phyloP scores from a whole-genome alignment of 2,888 invertebrate species.

The Drosophila kanekoi region DNA sequence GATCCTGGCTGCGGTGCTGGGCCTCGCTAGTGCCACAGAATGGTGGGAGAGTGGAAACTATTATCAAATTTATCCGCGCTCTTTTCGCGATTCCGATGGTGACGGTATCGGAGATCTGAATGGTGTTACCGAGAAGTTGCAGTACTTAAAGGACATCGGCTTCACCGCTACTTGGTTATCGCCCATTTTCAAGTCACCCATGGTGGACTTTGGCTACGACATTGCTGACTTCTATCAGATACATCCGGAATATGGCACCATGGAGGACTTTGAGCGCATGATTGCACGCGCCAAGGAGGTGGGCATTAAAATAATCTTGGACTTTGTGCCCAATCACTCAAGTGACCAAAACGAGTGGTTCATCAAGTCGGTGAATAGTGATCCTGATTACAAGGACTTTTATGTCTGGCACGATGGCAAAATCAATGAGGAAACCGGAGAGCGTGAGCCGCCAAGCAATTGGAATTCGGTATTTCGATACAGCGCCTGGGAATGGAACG shows the following conservation, averaged over 20 bases:
- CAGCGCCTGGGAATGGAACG: conserved; percentile 88
- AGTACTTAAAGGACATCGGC: conserved; percentile 89
- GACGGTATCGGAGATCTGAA: conserved; percentile 90
- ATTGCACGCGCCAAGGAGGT: conserved; percentile 87
- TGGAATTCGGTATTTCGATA: conserved; percentile 87
- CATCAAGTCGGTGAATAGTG: conserved; percentile 87
- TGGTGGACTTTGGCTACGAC: conserved; percentile 93
- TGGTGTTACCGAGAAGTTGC: conserved; percentile 87
- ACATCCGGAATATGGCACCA: conserved; percentile 90
- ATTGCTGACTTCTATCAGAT: conserved; percentile 89
- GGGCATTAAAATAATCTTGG: conserved; percentile 85
- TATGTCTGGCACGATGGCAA: conserved; percentile 89
- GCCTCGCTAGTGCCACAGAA: conserved; percentile 50
- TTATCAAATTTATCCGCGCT: conserved; percentile 93
- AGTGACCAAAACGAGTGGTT: conserved; percentile 95
- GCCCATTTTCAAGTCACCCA: conserved; percentile 91
- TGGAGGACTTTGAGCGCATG: conserved; percentile 89
- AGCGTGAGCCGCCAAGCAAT: conserved; percentile 86
- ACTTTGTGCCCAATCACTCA: conserved; percentile 87
- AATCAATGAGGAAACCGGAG: conserved; percentile 80
- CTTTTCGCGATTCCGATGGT: conserved; percentile 91
- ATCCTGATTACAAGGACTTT: conserved; percentile 89
- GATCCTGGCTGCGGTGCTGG: conserved; percentile 40
- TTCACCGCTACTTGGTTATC: conserved; percentile 90
- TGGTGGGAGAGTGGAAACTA: conserved; percentile 86